A percentile compares a stretch with the other conserved stretches of the same genome.
Conservation (phyloP, 37 sponge, comb jelly and placozoan species). For the Ianthella basta region DNA sequence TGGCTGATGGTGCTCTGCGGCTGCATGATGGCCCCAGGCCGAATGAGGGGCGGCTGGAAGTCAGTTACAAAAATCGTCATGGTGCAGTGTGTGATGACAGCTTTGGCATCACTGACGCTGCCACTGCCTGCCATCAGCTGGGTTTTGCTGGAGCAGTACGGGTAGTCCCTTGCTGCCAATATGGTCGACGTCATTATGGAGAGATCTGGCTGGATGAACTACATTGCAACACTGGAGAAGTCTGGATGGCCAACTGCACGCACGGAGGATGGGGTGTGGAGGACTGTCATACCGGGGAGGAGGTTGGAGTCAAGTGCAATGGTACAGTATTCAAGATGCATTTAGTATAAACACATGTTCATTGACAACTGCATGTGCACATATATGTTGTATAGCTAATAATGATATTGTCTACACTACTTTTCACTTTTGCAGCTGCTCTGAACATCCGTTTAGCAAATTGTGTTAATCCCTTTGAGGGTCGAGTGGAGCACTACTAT, state of each 20-base stretch:
- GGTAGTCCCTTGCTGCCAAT: background rate
- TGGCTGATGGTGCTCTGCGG: background rate
- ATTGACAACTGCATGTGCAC: no score
- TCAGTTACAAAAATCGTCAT: background rate
- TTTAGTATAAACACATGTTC: no score
- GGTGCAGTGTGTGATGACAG: slow-evolving; percentile 22
- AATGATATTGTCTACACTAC: no score
- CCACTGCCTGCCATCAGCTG: slow-evolving; percentile 24
- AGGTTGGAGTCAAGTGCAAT: slow-evolving; percentile 14
- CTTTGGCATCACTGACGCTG: background rate
- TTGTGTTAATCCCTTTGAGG: slow-evolving; percentile 6
- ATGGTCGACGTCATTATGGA: background rate
- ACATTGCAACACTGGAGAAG: background rate
- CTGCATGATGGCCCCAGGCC: background rate
- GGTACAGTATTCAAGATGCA: background rate
- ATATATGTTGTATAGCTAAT: no score
- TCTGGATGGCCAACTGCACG: slow-evolving; percentile 24
- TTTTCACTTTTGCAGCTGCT: background rate
- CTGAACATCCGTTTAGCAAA: slow-evolving; percentile 9
- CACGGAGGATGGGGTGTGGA: slow-evolving; percentile 32
- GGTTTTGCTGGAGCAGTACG: slow-evolving; percentile 6
- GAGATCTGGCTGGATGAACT: slow-evolving; percentile 21
- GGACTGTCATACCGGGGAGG: slow-evolving; percentile 11
- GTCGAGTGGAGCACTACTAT: slow-evolving; percentile 35
- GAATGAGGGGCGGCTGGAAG: background rate